Conservation (phyloP, 2,888 invertebrate genomes). For the Drosophila falleni region DNA sequence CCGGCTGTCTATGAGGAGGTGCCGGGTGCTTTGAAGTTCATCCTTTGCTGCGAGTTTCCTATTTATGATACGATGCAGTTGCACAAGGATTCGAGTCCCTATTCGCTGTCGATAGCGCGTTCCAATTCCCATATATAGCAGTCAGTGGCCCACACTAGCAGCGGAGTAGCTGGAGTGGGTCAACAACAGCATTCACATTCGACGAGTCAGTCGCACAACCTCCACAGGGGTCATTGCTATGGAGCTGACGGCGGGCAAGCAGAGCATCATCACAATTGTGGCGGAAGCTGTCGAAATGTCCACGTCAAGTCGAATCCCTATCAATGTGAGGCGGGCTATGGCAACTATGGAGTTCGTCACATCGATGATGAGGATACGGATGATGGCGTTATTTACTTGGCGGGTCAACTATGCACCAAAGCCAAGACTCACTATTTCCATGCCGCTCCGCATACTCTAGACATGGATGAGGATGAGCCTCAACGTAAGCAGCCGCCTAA, state of each 20-base stretch:
- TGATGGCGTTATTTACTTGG: constrained; percentile 83
- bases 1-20: constrained; percentile 95
- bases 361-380: constrained; percentile 81
- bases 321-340: constrained; percentile 83
- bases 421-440: constrained; percentile 72
- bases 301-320: constrained; percentile 84
- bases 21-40: constrained; percentile 92
- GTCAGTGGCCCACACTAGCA: constrained; percentile 84
- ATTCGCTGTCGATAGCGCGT: constrained; percentile 84
- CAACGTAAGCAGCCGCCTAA: constrained; percentile 37
- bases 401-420: constrained; percentile 68
- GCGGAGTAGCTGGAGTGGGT: constrained; percentile 79
- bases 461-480: constrained; percentile 50
- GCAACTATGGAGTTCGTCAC: constrained; percentile 68
- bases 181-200: constrained; percentile 57
- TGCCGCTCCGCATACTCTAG: constrained; percentile 51
- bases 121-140: constrained; percentile 86
- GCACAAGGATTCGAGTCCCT: constrained; percentile 84
- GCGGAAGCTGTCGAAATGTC: constrained; percentile 82
- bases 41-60: constrained; percentile 95
- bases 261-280: constrained; percentile 82
- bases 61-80: constrained; percentile 91
- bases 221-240: constrained; percentile 81
- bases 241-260: constrained; percentile 82
- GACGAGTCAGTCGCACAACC: constrained; percentile 60